A percentile compares a stretch with the other conserved stretches of the same genome.
Conservation (phyloP, 2,797 vertebrate genomes). For the Sciurus carolinensis region DNA sequence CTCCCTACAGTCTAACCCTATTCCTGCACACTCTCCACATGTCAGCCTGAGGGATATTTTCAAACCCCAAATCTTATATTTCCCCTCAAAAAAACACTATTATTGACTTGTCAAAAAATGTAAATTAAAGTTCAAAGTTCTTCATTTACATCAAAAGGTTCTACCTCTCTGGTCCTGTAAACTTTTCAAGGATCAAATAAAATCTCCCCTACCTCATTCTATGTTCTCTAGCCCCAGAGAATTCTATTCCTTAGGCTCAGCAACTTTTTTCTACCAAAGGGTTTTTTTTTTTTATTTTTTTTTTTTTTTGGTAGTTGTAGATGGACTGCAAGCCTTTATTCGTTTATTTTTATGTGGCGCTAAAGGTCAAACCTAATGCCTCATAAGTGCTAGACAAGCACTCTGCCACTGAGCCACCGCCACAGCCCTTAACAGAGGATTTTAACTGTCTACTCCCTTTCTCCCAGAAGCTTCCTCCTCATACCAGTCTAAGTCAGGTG, state of each 20-base stretch:
- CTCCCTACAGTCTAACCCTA: neutral
- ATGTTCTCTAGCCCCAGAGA: neutral
- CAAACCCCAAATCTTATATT: neutral
- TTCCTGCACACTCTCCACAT: neutral
- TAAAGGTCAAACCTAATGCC: too few species aligned
- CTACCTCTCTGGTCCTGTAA: neutral
- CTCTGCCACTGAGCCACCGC: too few species aligned
- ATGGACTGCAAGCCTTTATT: too few species aligned
- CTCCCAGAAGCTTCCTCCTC: neutral
- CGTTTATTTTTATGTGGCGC: too few species aligned
- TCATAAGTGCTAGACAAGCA: too few species aligned
- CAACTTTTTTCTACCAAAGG: neutral
- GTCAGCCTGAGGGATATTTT: neutral
- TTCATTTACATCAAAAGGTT: neutral
- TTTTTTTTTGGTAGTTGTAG: too few species aligned
- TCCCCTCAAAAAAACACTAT: neutral
- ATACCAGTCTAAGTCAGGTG: neutral
- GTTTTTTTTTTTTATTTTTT: too few species aligned
- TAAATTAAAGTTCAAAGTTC: neutral
- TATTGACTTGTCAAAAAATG: neutral
- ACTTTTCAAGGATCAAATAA: neutral
- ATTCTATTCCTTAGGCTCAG: neutral
- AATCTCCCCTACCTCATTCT: neutral
- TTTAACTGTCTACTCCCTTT: neutral
- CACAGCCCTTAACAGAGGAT: neutral